These are phyloP conservation scores for Diaprepes abbreviatus DNA, from an alignment of 2,888 invertebrate genomes.

Conservation along the genomic window DNA sequence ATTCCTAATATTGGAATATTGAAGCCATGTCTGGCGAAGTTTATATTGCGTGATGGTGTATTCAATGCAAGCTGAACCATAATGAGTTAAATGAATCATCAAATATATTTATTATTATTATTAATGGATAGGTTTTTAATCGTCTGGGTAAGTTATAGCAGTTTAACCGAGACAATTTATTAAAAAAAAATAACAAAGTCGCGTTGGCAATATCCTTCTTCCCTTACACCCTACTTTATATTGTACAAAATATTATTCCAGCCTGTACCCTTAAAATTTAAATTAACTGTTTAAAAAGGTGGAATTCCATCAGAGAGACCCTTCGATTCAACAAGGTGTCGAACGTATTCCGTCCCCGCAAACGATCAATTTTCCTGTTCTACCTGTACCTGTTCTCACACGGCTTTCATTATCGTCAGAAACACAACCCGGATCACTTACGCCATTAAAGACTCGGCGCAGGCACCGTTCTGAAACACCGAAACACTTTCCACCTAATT, in stretches of 20 bases:
- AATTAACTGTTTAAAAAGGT: neutral
- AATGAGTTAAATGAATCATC: too few relatives aligned
- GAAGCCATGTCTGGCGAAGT: too few relatives aligned
- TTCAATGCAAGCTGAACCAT: too few relatives aligned
- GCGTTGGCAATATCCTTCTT: too few relatives aligned
- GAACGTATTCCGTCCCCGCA: conserved; percentile 13
- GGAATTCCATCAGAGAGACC: neutral
- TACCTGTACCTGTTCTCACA: conserved; percentile 38
- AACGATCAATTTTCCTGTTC: conserved; percentile 32
- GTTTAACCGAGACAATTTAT: too few relatives aligned
- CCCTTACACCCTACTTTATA: too few relatives aligned
- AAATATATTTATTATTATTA: too few relatives aligned
- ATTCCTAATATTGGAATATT: too few relatives aligned
- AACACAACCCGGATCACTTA: conserved; percentile 44
- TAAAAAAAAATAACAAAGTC: too few relatives aligned
- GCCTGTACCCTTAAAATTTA: neutral
- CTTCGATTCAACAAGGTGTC: conserved; percentile 27
- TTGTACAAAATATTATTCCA: neutral
- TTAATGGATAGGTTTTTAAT: too few relatives aligned
- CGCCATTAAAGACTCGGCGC: conserved; percentile 29
- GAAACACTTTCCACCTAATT: conserved; percentile 44
- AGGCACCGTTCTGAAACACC: conserved; percentile 15
- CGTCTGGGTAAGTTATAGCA: too few relatives aligned
- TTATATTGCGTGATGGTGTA: too few relatives aligned
- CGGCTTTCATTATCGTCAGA: conserved; percentile 43